Percentiles rank a stretch among this genome's conserved stretches.
Conservation (phyloP, 1,140 invertebrate species). For the Euura saliciscinereae region DNA sequence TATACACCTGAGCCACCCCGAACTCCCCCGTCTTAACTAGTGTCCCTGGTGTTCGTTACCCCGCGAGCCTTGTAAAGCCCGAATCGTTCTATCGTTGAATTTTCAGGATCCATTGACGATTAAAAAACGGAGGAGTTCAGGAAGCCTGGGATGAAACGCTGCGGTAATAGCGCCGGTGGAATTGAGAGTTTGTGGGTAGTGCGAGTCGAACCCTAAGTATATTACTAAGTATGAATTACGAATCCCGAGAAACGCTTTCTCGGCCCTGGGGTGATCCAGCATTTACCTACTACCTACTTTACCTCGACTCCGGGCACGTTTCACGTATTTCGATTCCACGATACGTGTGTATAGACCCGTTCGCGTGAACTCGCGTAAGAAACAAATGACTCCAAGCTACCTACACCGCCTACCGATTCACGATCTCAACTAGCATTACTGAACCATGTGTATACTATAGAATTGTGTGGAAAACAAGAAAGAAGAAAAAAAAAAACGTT, state of each 20-base stretch:
- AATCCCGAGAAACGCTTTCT: conserved; percentile 30
- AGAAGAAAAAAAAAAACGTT: too few relatives aligned
- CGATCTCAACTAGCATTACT: too few relatives aligned
- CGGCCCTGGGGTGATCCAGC: conserved; percentile 11
- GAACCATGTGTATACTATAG: too few relatives aligned
- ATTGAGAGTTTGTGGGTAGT: not conserved
- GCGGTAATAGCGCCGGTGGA: conserved; percentile 17
- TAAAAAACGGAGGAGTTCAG: too few relatives aligned
- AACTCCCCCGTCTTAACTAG: not conserved
- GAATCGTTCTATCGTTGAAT: conserved; percentile 14
- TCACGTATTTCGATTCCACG: not conserved
- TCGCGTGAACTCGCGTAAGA: conserved; percentile 6
- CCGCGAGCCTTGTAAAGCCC: too few relatives aligned
- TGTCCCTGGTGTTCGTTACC: not conserved
- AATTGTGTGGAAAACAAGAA: too few relatives aligned
- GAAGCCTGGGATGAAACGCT: conserved; percentile 1
- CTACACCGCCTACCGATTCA: too few relatives aligned
- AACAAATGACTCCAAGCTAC: not conserved
- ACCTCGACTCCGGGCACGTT: not conserved
- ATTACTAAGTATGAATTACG: conserved; percentile 13
- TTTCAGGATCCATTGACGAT: too few relatives aligned
- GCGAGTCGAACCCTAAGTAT: not conserved
- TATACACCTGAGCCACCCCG: conserved; percentile 18
- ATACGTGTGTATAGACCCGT: not conserved
- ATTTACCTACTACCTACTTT: conserved; percentile 2